Evolutionary conservation across 2,113 vertebrate genomes (phyloP).

Genomic region (Megaleporinus macrocephalus): DNA sequence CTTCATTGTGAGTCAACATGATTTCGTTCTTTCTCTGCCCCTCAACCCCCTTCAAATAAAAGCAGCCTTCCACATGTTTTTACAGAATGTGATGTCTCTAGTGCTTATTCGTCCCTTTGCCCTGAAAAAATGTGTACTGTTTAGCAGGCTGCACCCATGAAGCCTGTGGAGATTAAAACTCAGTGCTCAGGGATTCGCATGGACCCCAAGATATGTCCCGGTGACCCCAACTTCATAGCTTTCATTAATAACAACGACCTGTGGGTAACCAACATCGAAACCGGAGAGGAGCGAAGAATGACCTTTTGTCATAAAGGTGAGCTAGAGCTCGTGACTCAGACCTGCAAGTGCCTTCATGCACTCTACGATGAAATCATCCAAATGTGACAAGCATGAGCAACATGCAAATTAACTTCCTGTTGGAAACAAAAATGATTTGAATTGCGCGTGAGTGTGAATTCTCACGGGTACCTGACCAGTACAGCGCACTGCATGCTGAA

Average conservation of each 20-base stretch:
- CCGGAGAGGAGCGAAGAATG: slow-evolving; percentile 86
- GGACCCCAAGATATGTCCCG: slow-evolving; percentile 96
- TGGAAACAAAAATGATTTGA: neutral
- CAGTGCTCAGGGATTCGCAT: slow-evolving; percentile 93
- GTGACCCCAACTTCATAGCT: slow-evolving; percentile 89
- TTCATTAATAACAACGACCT: slow-evolving; percentile 96
- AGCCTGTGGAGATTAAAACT: slow-evolving; percentile 94
- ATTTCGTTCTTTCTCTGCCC: neutral
- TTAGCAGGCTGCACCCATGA: slow-evolving; percentile 90
- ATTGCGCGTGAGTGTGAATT: neutral
- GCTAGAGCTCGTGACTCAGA: neutral
- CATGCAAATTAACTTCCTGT: neutral
- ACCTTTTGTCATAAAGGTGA: slow-evolving; percentile 93
- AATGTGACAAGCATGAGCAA: neutral
- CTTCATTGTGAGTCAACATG: slow-evolving; percentile 89
- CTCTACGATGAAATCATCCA: neutral
- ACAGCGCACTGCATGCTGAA: neutral
- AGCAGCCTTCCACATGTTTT: neutral
- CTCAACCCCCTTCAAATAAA: neutral
- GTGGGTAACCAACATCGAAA: slow-evolving; percentile 92
- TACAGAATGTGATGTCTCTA: neutral
- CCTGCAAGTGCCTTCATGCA: neutral
- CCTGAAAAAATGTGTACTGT: slow-evolving; percentile 59
- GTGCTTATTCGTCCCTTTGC: neutral
- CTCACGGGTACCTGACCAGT: neutral